Percentiles rank a stretch among this genome's conserved stretches.
phyloP scores from a whole-genome alignment of 2,113 vertebrate species.

The Phyllopteryx taeniolatus region DNA sequence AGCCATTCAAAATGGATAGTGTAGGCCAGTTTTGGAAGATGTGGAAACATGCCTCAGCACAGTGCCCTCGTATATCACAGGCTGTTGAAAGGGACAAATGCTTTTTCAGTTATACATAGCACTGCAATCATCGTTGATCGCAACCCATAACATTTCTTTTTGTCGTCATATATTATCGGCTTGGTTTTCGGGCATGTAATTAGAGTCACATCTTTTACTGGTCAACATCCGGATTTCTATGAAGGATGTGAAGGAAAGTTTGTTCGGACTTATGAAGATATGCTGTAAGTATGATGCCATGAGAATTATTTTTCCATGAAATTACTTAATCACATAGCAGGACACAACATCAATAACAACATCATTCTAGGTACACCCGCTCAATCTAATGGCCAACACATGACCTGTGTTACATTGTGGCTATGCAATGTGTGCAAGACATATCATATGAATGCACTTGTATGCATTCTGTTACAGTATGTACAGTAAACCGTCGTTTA shows the following conservation, averaged over 20 bases:
- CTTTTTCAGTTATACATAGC: background rate
- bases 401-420: background rate
- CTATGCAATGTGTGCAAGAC: background rate
- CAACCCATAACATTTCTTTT: background rate
- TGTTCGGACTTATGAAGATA: background rate
- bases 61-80: background rate
- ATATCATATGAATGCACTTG: background rate
- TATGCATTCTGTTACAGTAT: background rate
- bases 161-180: background rate
- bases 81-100: background rate
- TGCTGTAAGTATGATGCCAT: background rate
- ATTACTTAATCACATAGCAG: background rate
- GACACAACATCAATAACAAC: background rate
- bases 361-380: background rate
- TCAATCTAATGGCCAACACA: background rate
- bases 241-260: background rate
- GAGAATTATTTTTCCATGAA: too few species aligned
- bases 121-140: background rate
- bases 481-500: too few species aligned
- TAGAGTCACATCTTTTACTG: background rate
- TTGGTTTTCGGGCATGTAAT: background rate
- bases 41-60: conserved; percentile 3
- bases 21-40: background rate
- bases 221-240: background rate
- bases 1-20: conserved; percentile 1